phyloP scores from a whole-genome alignment of 2,888 invertebrate species.

The Ormyrus nitidulus region DNA sequence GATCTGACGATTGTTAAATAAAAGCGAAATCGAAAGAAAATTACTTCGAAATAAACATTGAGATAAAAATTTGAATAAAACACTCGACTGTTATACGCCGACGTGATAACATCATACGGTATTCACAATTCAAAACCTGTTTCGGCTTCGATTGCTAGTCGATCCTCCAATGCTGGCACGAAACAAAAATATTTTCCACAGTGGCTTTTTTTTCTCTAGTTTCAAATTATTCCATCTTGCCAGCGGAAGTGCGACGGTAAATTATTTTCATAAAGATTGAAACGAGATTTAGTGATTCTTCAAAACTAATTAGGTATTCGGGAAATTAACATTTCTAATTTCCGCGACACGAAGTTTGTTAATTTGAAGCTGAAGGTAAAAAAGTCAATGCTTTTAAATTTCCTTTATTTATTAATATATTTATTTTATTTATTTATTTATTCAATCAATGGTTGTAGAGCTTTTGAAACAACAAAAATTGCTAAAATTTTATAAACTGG shows the following conservation, averaged over 20 bases:
- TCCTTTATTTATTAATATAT: too few species aligned
- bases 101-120: background rate
- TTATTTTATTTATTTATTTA: too few species aligned
- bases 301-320: slow-evolving; percentile 14
- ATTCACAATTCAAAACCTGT: background rate
- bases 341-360: background rate
- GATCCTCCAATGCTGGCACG: background rate
- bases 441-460: too few species aligned
- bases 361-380: too few species aligned
- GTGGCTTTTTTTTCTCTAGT: too few species aligned
- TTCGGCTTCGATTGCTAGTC: background rate
- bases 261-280: slow-evolving; percentile 4
- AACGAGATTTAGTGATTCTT: background rate
- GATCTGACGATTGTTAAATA: too few species aligned
- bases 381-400: too few species aligned
- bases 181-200: too few species aligned
- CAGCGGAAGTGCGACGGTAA: background rate
- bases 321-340: background rate
- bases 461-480: too few species aligned
- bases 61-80: background rate
- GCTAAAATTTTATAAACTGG: too few species aligned
- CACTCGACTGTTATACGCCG: background rate
- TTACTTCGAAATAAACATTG: background rate
- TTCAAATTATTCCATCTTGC: too few species aligned
- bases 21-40: background rate